Evolutionary conservation across 2,797 vertebrate genomes (phyloP).

Genomic region (Amniataba percoides): DNA sequence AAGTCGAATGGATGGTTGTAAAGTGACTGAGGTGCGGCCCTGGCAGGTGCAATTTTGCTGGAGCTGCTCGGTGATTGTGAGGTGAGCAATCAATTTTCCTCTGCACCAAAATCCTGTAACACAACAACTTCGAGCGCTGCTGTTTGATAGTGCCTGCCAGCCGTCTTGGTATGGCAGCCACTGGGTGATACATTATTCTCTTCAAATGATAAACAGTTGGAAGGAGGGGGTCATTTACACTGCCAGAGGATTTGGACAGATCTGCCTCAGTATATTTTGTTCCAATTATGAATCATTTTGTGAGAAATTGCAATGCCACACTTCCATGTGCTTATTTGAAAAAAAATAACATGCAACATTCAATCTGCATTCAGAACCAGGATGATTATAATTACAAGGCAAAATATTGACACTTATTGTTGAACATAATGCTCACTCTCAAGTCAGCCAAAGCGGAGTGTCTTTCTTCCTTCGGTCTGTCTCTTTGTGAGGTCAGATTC

Average conservation of each 20-base stretch:
- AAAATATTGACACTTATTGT: conserved; percentile 44
- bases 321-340: background rate
- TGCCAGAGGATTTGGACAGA: conserved; percentile 40
- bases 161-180: conserved; percentile 50
- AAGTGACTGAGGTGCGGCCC: conserved; percentile 60
- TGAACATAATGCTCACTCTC: conserved; percentile 10
- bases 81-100: conserved; percentile 71
- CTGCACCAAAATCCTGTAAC: conserved; percentile 56
- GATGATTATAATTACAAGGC: conserved; percentile 24
- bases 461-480: conserved; percentile 1
- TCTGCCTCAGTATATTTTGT: conserved; percentile 32
- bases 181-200: conserved; percentile 50
- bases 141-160: conserved; percentile 67
- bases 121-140: conserved; percentile 58
- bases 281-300: conserved; percentile 52
- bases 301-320: conserved; percentile 21
- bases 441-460: background rate
- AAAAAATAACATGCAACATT: conserved; percentile 11
- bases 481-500: conserved; percentile 32
- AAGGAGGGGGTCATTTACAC: conserved; percentile 33
- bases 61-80: conserved; percentile 58
- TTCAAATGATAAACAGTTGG: conserved; percentile 55
- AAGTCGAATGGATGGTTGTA: conserved; percentile 47
- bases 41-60: conserved; percentile 70
- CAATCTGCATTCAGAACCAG: conserved; percentile 12